phyloP scores from a whole-genome alignment of 1,140 invertebrate species.

The Drosophila lini region DNA sequence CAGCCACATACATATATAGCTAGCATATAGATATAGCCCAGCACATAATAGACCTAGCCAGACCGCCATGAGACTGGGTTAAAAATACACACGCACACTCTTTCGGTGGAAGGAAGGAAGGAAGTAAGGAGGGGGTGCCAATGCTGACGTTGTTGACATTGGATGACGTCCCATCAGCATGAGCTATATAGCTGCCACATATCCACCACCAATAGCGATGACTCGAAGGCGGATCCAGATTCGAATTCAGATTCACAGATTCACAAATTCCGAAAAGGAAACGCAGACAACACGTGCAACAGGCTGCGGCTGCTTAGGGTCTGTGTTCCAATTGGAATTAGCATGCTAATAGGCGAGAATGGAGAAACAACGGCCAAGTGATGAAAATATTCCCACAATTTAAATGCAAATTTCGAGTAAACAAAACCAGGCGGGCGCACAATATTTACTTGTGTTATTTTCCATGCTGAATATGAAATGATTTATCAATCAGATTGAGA shows the following conservation, averaged over 20 bases:
- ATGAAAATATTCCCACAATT: conserved; percentile 65
- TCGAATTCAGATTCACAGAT: conserved; percentile 1
- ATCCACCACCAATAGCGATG: conserved; percentile 18
- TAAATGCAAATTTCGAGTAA: conserved; percentile 65
- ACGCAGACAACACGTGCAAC: conserved; percentile 14
- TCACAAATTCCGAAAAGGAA: conserved; percentile 1
- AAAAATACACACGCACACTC: conserved; percentile 25
- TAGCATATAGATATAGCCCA: conserved; percentile 6
- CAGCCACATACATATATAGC: not conserved
- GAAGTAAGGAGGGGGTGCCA: not conserved
- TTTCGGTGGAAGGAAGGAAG: not conserved
- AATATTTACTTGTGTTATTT: conserved; percentile 45
- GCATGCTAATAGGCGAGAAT: conserved; percentile 37
- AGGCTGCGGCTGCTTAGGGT: not conserved
- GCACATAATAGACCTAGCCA: conserved; percentile 12
- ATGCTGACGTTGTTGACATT: conserved; percentile 36
- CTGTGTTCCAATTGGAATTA: conserved; percentile 46
- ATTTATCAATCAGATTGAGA: conserved; percentile 50
- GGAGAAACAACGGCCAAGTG: conserved; percentile 24
- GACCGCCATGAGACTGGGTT: conserved; percentile 27
- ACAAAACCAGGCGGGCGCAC: conserved; percentile 44
- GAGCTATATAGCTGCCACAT: not conserved
- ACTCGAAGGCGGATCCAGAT: conserved; percentile 9
- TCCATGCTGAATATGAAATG: conserved; percentile 49
- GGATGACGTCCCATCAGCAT: conserved; percentile 18